Conservation (phyloP, 2,888 invertebrate genomes). For the Argyresthia albistria region DNA sequence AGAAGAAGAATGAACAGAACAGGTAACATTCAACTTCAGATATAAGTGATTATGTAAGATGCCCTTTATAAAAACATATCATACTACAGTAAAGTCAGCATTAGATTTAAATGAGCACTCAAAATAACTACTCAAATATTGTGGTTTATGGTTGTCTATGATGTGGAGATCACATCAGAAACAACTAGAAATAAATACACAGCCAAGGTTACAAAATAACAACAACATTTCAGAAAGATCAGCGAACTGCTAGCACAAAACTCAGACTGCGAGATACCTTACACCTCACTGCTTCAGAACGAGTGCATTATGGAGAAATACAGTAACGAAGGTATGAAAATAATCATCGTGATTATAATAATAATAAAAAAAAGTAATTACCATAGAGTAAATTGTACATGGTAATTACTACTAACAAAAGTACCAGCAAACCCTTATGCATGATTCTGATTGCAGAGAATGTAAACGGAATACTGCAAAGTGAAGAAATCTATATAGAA, state of each 20-base stretch:
- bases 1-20: conserved; percentile 45
- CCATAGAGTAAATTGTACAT: too few relatives aligned
- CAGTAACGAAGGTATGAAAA: conserved; percentile 42
- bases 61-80: too few relatives aligned
- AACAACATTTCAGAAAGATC: conserved; percentile 15
- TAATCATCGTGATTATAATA: too few relatives aligned
- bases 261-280: conserved; percentile 57
- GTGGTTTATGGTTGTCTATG: too few relatives aligned
- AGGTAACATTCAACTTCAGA: too few relatives aligned
- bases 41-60: too few relatives aligned
- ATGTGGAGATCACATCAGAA: too few relatives aligned
- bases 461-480: conserved; percentile 76
- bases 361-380: not conserved
- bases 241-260: conserved; percentile 41
- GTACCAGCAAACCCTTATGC: conserved; percentile 1
- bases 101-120: too few relatives aligned
- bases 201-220: too few relatives aligned
- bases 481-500: conserved; percentile 78
- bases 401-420: not conserved
- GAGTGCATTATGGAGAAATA: conserved; percentile 51
- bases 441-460: conserved; percentile 50
- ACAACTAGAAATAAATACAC: too few relatives aligned
- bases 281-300: conserved; percentile 50
- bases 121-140: too few relatives aligned
- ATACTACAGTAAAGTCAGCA: too few relatives aligned